Conservation (phyloP, 1,140 invertebrate species). For the Spodoptera litura region DNA sequence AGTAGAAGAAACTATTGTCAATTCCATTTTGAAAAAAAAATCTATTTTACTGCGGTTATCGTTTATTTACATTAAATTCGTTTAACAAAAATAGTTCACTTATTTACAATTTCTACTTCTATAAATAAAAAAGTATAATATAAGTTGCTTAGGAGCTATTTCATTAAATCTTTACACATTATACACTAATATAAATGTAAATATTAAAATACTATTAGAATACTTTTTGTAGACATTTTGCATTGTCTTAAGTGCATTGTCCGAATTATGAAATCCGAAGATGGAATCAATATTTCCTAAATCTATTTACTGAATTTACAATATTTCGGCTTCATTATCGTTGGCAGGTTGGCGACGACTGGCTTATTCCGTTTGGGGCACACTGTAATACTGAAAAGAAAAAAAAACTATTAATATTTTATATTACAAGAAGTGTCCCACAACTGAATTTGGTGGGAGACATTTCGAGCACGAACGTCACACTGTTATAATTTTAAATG, state of each 20-base stretch:
- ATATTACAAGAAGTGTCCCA: too few relatives aligned
- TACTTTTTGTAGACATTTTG: conserved; percentile 69
- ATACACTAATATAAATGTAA: conserved; percentile 12
- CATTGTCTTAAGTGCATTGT: conserved; percentile 56
- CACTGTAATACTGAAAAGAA: conserved; percentile 86
- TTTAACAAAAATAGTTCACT: not conserved
- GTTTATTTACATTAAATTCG: conserved; percentile 27
- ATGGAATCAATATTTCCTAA: not conserved
- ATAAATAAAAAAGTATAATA: not conserved
- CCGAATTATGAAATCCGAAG: conserved; percentile 12
- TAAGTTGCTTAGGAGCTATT: not conserved
- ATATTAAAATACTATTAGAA: conserved; percentile 73
- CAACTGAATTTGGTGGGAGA: too few relatives aligned
- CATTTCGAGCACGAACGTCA: too few relatives aligned
- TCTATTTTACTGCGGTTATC: not conserved
- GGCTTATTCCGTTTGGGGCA: conserved; percentile 87
- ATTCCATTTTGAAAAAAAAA: not conserved
- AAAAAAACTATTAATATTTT: too few relatives aligned
- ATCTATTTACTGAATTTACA: conserved; percentile 70
- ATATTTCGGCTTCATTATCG: conserved; percentile 85
- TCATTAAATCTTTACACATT: not conserved
- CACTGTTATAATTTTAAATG: too few relatives aligned
- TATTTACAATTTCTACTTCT: not conserved
- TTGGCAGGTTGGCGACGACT: conserved; percentile 85
- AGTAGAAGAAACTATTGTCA: too few relatives aligned